Conservation (phyloP, 2,797 vertebrate genomes). For the Hozukius guyotensis region DNA sequence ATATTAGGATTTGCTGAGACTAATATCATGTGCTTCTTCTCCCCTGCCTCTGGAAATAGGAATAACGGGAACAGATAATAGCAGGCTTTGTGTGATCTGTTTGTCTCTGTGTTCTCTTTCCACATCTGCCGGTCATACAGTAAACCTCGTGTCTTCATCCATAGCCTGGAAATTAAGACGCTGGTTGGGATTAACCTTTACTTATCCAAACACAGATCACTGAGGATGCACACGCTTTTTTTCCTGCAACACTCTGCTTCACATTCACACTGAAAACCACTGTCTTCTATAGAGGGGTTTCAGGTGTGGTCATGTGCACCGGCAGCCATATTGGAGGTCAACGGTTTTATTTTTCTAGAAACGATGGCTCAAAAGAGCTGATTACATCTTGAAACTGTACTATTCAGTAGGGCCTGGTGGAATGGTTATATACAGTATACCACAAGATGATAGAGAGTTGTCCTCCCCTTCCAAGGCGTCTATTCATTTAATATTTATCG, state of each 20-base stretch:
- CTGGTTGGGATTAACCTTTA: slow-evolving; percentile 24
- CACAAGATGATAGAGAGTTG: background rate
- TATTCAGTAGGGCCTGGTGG: background rate
- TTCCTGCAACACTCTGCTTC: background rate
- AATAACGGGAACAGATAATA: slow-evolving; percentile 58
- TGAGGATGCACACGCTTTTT: background rate
- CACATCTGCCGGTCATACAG: slow-evolving; percentile 52
- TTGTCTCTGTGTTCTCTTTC: slow-evolving; percentile 31
- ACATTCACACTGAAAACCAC: background rate
- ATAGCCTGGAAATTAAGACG: slow-evolving; percentile 22
- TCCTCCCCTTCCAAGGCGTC: background rate
- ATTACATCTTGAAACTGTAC: background rate
- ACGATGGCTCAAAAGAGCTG: background rate
- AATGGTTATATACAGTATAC: background rate
- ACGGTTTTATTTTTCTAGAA: background rate
- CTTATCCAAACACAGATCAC: background rate
- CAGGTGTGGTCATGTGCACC: background rate
- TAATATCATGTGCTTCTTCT: slow-evolving; percentile 66
- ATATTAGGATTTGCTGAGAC: slow-evolving; percentile 26
- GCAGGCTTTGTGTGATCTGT: slow-evolving; percentile 58
- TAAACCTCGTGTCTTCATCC: slow-evolving; percentile 60
- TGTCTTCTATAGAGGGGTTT: background rate
- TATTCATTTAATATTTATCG: background rate
- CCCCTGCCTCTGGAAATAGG: slow-evolving; percentile 43
- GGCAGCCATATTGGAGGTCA: background rate